Percentiles rank a stretch among this genome's conserved stretches.
Conservation (phyloP, 2,888 invertebrate genomes). For the Diarsia mendica region DNA sequence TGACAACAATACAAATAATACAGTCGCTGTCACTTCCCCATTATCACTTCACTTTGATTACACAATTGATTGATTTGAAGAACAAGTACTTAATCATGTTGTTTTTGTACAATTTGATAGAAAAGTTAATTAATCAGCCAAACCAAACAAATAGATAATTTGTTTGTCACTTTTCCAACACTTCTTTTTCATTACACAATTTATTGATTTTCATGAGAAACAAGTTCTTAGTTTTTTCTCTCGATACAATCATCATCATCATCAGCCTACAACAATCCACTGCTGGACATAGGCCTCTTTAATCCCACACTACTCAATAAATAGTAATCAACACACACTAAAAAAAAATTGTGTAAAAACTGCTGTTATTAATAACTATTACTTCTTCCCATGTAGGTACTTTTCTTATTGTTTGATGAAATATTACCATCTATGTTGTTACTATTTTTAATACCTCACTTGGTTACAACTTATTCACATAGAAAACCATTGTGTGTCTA, state of each 20-base stretch:
- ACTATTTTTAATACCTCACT: not conserved
- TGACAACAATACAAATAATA: slow-evolving; percentile 8
- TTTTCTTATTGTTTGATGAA: slow-evolving; percentile 30
- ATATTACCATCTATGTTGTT: not conserved
- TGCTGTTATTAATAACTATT: not conserved
- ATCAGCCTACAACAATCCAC: too few relatives aligned
- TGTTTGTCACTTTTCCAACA: not conserved
- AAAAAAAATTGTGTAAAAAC: not conserved
- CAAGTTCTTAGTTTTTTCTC: not conserved
- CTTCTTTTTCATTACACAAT: slow-evolving; percentile 14
- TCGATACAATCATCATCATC: too few relatives aligned
- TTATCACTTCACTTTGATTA: slow-evolving; percentile 16
- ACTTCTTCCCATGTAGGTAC: not conserved
- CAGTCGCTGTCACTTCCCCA: slow-evolving; percentile 4
- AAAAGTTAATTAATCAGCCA: not conserved
- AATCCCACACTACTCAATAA: too few relatives aligned
- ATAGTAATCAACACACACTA: not conserved
- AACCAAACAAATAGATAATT: not conserved
- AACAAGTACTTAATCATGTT: not conserved
- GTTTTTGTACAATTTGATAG: not conserved
- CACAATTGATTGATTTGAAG: slow-evolving; percentile 5
- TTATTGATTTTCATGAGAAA: not conserved
- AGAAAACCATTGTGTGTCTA: slow-evolving; percentile 30
- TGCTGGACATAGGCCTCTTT: too few relatives aligned
- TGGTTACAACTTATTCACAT: slow-evolving; percentile 28